These are phyloP conservation scores for Hybos culiciformis DNA, from an alignment of 2,888 invertebrate genomes.

Conservation along the genomic window DNA sequence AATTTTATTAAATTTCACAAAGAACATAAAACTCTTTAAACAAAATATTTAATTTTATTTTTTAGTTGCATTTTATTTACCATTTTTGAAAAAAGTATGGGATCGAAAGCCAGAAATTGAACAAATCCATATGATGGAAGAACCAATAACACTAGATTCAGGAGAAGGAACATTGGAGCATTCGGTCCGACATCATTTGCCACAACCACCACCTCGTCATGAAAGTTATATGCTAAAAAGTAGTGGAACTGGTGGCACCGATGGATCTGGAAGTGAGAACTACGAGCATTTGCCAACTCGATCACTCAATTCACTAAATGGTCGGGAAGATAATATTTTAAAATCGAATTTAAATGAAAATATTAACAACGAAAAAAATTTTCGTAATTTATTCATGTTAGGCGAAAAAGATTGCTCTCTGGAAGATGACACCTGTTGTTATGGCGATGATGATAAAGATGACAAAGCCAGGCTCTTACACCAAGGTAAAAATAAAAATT, in stretches of 20 bases:
- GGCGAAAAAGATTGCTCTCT: slow-evolving; percentile 39
- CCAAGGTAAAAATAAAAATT: slow-evolving; percentile 38
- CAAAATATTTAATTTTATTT: neutral
- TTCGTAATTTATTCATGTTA: slow-evolving; percentile 48
- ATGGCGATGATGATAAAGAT: slow-evolving; percentile 35
- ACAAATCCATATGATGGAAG: slow-evolving; percentile 70
- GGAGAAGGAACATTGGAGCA: slow-evolving; percentile 58
- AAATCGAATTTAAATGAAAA: slow-evolving; percentile 50
- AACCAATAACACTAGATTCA: slow-evolving; percentile 45
- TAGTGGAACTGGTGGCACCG: slow-evolving; percentile 37
- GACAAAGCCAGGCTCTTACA: slow-evolving; percentile 37
- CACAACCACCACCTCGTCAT: slow-evolving; percentile 53
- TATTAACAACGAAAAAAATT: slow-evolving; percentile 55
- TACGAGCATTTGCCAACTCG: slow-evolving; percentile 49
- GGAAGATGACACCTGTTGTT: slow-evolving; percentile 36
- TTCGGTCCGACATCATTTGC: slow-evolving; percentile 47
- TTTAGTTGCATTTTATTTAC: slow-evolving; percentile 85
- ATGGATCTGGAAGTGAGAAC: slow-evolving; percentile 48
- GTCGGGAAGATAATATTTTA: slow-evolving; percentile 38
- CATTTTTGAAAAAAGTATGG: slow-evolving; percentile 94
- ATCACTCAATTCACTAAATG: slow-evolving; percentile 39
- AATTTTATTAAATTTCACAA: slow-evolving; percentile 23
- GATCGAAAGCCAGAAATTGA: slow-evolving; percentile 91
- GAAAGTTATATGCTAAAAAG: slow-evolving; percentile 65
- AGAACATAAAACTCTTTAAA: neutral